Evolutionary conservation across 2,888 invertebrate genomes (phyloP).

Genomic region (Tricholauxania praeusta): DNA sequence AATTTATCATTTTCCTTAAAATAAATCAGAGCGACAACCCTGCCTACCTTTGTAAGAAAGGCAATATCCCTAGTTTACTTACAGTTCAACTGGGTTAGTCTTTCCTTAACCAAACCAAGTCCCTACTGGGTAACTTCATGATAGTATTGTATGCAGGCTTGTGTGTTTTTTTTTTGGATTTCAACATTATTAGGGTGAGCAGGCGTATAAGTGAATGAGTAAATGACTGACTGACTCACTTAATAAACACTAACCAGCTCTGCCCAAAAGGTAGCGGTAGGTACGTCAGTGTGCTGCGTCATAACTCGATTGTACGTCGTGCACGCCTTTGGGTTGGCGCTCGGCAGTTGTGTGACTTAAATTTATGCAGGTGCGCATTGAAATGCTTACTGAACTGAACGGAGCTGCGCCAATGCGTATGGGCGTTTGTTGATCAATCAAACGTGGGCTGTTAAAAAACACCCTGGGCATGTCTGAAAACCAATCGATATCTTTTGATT

Average conservation of each 20-base stretch:
- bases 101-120: too few species aligned
- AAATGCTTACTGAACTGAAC: conserved; percentile 8
- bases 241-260: background rate
- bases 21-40: too few species aligned
- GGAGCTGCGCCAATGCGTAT: background rate
- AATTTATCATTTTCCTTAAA: too few species aligned
- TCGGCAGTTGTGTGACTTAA: background rate
- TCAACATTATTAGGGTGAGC: conserved; percentile 26
- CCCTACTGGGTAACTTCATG: too few species aligned
- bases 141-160: background rate
- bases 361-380: conserved; percentile 21
- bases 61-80: too few species aligned
- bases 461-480: too few species aligned
- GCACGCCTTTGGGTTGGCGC: background rate
- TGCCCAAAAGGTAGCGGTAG: background rate
- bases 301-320: background rate
- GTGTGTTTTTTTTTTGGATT: background rate
- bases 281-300: background rate
- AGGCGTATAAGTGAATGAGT: conserved; percentile 21
- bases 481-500: too few species aligned
- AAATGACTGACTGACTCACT: conserved; percentile 24
- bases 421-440: too few species aligned
- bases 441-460: too few species aligned
- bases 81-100: too few species aligned
- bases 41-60: too few species aligned